A percentile compares a stretch with the other conserved stretches of the same genome.
phyloP scores from a whole-genome alignment of 2,888 invertebrate species.

The Lasioglossum oenotherae region DNA sequence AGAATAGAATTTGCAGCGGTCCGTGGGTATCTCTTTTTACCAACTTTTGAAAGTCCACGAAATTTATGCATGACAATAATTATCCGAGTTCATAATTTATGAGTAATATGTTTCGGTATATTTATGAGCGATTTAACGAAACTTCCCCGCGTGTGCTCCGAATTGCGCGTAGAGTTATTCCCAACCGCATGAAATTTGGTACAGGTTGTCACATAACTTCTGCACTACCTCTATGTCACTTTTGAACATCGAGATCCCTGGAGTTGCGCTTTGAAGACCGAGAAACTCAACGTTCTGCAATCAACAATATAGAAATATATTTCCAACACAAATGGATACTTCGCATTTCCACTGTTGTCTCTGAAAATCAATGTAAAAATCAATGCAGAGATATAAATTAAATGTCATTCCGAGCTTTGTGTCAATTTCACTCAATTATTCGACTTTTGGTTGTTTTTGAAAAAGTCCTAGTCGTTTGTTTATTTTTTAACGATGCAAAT shows the following conservation, averaged over 20 bases:
- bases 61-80: conserved; percentile 9
- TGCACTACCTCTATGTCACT: not conserved
- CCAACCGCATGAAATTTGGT: conserved; percentile 6
- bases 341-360: too few relatives aligned
- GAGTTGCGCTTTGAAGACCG: not conserved
- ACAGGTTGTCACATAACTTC: conserved; percentile 10
- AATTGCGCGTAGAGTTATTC: not conserved
- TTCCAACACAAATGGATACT: not conserved
- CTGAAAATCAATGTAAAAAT: not conserved
- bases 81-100: conserved; percentile 9
- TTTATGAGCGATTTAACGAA: conserved; percentile 21
- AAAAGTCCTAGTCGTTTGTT: not conserved
- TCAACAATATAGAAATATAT: not conserved
- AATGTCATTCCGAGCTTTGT: not conserved
- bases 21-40: not conserved
- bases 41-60: not conserved
- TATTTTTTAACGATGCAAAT: not conserved
- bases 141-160: not conserved
- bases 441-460: not conserved
- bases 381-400: not conserved
- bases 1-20: not conserved
- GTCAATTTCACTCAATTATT: not conserved
- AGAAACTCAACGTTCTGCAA: not conserved
- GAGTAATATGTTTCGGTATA: conserved; percentile 12
- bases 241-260: not conserved